Conservation (phyloP, 2,113 vertebrate species). For the Gasterosteus aculeatus region DNA sequence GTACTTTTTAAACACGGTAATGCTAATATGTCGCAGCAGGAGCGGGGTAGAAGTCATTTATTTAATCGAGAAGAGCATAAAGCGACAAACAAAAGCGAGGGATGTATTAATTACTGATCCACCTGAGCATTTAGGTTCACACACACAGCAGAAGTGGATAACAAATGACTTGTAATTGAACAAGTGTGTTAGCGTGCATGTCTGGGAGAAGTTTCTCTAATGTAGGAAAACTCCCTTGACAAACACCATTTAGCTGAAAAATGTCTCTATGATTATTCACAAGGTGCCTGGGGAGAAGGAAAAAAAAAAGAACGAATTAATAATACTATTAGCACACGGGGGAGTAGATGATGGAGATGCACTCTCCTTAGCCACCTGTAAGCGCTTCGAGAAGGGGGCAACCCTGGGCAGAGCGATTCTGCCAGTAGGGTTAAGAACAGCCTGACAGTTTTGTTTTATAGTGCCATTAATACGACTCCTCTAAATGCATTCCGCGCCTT, state of each 20-base stretch:
- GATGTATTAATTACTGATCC: conserved; percentile 66
- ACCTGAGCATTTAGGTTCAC: conserved; percentile 53
- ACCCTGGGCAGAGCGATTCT: conserved; percentile 70
- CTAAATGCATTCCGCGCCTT: conserved; percentile 79
- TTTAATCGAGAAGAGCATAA: conserved; percentile 52
- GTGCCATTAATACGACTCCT: conserved; percentile 81
- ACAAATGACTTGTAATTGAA: conserved; percentile 75
- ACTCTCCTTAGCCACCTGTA: conserved; percentile 80
- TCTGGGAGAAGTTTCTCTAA: conserved; percentile 66
- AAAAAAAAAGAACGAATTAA: conserved; percentile 73
- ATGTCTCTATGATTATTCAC: conserved; percentile 74
- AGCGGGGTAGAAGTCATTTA: conserved; percentile 30
- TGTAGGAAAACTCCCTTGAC: conserved; percentile 73
- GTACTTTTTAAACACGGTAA: conserved; percentile 31
- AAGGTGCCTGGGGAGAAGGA: conserved; percentile 60
- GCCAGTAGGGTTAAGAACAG: conserved; percentile 80
- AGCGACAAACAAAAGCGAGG: conserved; percentile 59
- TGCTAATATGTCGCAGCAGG: conserved; percentile 41
- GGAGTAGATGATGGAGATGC: conserved; percentile 77
- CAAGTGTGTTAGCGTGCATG: conserved; percentile 67
- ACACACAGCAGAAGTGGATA: conserved; percentile 62
- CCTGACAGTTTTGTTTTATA: conserved; percentile 82
- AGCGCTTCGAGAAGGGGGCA: conserved; percentile 69
- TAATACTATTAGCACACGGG: conserved; percentile 76
- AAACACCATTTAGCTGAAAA: conserved; percentile 80